A percentile compares a stretch with the other conserved stretches of the same genome.
These are phyloP conservation scores for Sogatella furcifera DNA, from an alignment of 1,140 invertebrate genomes.

Conservation along the genomic window DNA sequence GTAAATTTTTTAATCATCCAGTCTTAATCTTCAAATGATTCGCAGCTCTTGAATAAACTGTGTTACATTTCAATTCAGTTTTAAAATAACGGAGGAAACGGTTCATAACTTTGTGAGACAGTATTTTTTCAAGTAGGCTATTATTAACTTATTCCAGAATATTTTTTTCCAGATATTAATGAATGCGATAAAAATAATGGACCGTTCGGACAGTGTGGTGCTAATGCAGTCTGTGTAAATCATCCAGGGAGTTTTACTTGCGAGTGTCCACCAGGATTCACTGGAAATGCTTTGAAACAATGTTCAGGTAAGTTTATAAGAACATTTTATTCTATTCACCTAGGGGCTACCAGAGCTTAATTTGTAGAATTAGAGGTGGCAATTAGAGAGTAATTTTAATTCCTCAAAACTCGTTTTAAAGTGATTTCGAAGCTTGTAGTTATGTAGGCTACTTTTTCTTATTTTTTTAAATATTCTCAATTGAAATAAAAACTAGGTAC, in stretches of 20 bases:
- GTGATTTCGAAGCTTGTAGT: too few species aligned
- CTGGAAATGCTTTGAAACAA: constrained; percentile 63
- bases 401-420: too few species aligned
- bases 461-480: too few species aligned
- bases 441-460: too few species aligned
- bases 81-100: neutral
- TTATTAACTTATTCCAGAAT: too few species aligned
- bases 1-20: constrained; percentile 14
- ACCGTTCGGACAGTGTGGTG: constrained; percentile 67
- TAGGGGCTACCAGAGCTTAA: too few species aligned
- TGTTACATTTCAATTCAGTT: neutral
- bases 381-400: too few species aligned
- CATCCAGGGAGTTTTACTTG: constrained; percentile 66
- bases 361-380: too few species aligned
- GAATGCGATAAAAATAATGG: constrained; percentile 77
- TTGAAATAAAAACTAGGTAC: too few species aligned
- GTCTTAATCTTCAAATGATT: too few species aligned
- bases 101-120: constrained; percentile 4
- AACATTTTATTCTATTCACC: neutral
- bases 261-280: constrained; percentile 64
- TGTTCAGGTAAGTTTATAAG: constrained; percentile 45
- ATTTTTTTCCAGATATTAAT: constrained; percentile 61
- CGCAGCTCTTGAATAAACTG: too few species aligned
- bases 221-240: constrained; percentile 76
- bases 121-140: too few species aligned